Percentiles rank a stretch among this genome's conserved stretches.
These are phyloP conservation scores for Poecilia gillii DNA, from an alignment of 2,797 vertebrate species.

Conservation along the genomic window DNA sequence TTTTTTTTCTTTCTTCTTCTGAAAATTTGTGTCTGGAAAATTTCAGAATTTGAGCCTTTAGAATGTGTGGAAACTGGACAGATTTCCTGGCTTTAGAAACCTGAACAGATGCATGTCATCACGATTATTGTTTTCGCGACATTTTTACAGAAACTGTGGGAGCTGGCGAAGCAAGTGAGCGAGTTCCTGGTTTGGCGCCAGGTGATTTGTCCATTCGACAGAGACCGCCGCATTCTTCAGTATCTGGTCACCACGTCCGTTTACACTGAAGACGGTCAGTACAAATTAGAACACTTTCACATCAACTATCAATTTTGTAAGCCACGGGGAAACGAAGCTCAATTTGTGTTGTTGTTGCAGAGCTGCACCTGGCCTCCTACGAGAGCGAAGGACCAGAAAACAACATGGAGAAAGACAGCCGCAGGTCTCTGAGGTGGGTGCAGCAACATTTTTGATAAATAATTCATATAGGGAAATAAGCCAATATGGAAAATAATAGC, in stretches of 20 bases:
- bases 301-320: background rate
- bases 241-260: conserved; percentile 91
- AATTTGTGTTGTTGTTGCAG: conserved; percentile 40
- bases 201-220: conserved; percentile 92
- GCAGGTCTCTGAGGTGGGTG: conserved; percentile 90
- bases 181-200: conserved; percentile 97
- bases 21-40: background rate
- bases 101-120: background rate
- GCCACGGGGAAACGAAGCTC: background rate
- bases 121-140: background rate
- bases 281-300: background rate
- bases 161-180: conserved; percentile 93
- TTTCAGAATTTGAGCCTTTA: background rate
- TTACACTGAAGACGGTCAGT: conserved; percentile 92
- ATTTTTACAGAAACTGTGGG: conserved; percentile 90
- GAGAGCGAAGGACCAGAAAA: conserved; percentile 97
- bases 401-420: conserved; percentile 95
- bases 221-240: conserved; percentile 90
- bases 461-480: background rate
- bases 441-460: background rate
- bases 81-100: background rate
- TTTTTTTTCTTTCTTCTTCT: background rate
- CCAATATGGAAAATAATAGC: background rate
- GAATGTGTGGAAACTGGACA: background rate
- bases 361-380: conserved; percentile 95